phyloP scores from a whole-genome alignment of 2,888 invertebrate species.

The Apamea monoglypha region DNA sequence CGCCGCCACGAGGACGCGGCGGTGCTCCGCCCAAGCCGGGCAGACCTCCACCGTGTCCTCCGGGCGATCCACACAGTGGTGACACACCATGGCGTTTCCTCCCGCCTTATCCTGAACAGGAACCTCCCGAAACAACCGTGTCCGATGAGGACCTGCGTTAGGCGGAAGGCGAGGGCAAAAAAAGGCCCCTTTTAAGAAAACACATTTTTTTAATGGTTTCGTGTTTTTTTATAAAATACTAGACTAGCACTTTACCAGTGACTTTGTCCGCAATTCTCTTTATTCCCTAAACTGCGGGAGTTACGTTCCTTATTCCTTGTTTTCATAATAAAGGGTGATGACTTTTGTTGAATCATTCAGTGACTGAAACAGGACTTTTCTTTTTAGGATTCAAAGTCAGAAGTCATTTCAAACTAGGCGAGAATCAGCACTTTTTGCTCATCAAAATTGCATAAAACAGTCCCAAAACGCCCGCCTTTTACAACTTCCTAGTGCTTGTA shows the following conservation, averaged over 20 bases:
- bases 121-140: too few relatives aligned
- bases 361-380: not conserved
- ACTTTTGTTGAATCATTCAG: not conserved
- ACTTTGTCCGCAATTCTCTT: not conserved
- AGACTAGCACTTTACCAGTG: not conserved
- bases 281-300: not conserved
- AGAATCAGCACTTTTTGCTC: not conserved
- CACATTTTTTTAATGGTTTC: not conserved
- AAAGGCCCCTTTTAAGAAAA: not conserved
- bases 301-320: not conserved
- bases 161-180: too few relatives aligned
- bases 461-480: not conserved
- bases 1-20: too few relatives aligned
- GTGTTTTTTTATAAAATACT: not conserved
- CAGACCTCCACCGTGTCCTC: too few relatives aligned
- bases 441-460: not conserved
- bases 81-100: too few relatives aligned
- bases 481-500: not conserved
- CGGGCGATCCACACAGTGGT: too few relatives aligned
- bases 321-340: not conserved
- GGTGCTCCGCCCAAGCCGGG: too few relatives aligned
- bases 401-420: not conserved
- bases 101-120: too few relatives aligned
- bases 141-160: too few relatives aligned
- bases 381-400: not conserved